Percentiles rank a stretch among this genome's conserved stretches.
Evolutionary conservation across 2,888 invertebrate genomes (phyloP).

Genomic region (Macropis europaea): DNA sequence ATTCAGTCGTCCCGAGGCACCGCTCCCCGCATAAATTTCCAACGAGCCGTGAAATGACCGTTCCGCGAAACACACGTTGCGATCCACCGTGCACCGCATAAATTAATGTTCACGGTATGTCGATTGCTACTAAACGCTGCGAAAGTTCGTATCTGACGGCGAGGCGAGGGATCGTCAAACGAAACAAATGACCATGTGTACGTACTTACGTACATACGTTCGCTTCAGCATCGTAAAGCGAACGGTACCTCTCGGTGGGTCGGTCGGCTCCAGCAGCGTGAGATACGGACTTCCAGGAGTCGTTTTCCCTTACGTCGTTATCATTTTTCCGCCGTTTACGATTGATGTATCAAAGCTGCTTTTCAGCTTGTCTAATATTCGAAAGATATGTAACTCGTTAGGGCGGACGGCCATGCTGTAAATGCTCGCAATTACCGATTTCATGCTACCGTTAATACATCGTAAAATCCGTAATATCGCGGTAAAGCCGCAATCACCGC

Average conservation of each 20-base stretch:
- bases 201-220: too few species aligned
- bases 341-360: slow-evolving; percentile 45
- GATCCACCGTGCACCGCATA: slow-evolving; percentile 1
- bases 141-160: slow-evolving; percentile 19
- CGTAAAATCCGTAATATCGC: slow-evolving; percentile 53
- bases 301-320: slow-evolving; percentile 48
- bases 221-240: slow-evolving; percentile 11
- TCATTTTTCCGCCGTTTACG: slow-evolving; percentile 39
- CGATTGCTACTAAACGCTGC: slow-evolving; percentile 46
- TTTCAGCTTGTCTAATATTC: slow-evolving; percentile 45
- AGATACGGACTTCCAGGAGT: slow-evolving; percentile 42
- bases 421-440: slow-evolving; percentile 55
- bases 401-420: slow-evolving; percentile 28
- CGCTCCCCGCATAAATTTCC: slow-evolving; percentile 6
- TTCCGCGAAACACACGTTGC: slow-evolving; percentile 42
- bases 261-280: slow-evolving; percentile 40
- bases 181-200: slow-evolving; percentile 40
- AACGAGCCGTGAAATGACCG: slow-evolving; percentile 47
- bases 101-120: slow-evolving; percentile 35
- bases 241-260: slow-evolving; percentile 11
- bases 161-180: slow-evolving; percentile 34
- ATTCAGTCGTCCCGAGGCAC: neutral
- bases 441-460: slow-evolving; percentile 63
- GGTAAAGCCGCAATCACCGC: slow-evolving; percentile 46
- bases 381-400: slow-evolving; percentile 53